Evolutionary conservation across 1,140 invertebrate genomes (phyloP).

Genomic region (Conus betulinus): DNA sequence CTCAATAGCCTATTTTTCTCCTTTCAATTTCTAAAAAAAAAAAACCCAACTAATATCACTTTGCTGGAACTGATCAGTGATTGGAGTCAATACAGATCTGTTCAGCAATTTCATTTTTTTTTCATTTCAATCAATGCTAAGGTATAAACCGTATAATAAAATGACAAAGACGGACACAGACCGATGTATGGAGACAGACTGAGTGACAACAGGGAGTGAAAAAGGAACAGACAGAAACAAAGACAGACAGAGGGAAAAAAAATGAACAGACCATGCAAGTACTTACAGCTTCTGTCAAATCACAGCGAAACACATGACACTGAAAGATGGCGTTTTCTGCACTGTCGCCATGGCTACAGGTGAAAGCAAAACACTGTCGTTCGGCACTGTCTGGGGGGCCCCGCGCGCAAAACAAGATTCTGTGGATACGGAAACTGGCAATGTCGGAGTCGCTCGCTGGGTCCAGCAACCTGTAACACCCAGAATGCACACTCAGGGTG

Average conservation of each 20-base stretch:
- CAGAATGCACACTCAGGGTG: slow-evolving; percentile 2
- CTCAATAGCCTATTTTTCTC: too few relatives aligned
- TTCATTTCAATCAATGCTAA: too few relatives aligned
- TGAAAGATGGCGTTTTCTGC: slow-evolving; percentile 93
- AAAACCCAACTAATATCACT: too few relatives aligned
- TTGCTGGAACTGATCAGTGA: too few relatives aligned
- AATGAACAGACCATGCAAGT: background rate
- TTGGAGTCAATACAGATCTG: too few relatives aligned
- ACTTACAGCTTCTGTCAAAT: slow-evolving; percentile 98
- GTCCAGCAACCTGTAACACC: slow-evolving; percentile 88
- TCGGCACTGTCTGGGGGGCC: slow-evolving; percentile 90
- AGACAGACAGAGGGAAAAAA: background rate
- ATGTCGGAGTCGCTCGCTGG: slow-evolving; percentile 89
- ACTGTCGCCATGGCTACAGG: slow-evolving; percentile 94
- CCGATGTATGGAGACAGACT: too few relatives aligned
- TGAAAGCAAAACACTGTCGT: slow-evolving; percentile 96
- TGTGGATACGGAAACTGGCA: slow-evolving; percentile 91
- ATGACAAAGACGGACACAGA: background rate
- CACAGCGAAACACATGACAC: slow-evolving; percentile 97
- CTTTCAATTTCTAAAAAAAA: too few relatives aligned
- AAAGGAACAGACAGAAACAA: too few relatives aligned
- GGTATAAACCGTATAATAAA: too few relatives aligned
- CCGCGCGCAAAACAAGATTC: slow-evolving; percentile 95
- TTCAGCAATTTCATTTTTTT: too few relatives aligned
- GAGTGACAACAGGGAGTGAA: background rate